Evolutionary conservation across 2,797 vertebrate genomes (phyloP), one percentile per base, ranked within the genome.

Genomic region (Numenius phaeopus): DNA sequence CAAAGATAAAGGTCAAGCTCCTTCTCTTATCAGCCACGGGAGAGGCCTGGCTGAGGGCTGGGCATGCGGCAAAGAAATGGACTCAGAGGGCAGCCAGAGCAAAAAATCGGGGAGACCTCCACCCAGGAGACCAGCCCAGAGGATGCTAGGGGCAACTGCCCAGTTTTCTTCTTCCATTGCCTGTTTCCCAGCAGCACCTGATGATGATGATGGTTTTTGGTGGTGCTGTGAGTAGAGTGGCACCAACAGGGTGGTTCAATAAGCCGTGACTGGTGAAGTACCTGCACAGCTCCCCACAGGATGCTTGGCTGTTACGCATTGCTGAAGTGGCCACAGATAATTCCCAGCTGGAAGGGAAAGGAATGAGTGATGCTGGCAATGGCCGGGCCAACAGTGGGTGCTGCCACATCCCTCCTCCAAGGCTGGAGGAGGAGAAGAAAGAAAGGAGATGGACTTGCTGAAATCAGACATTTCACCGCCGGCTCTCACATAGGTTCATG

Each of bases 1-100:
- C 37, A 32, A 30, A 96, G 95, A 87, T 95, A 97, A 96, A 90
- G 81, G 84, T 84, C 87, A 89, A 39, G 59, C 59, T 76, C 58
- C 8, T 67, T 58, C 65, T 66, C 83, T 96, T 97, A 97, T 97
- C 97, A 85, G 62, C 54, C 52, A 13, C 8, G 14, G 92, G 90
- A 64, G 76, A 90, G 94, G 95, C 80, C 1, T 3, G 42, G 75
- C 79, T 42, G 62, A 1, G 9, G 57, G 66, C 49, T 80, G 67
- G 57, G 76, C 0, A 5, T 11, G 23, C 69, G 78, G 83, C 37
- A 26, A 40, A 85, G 72, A 91, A 91, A 85, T 81, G 77, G 85
- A 66, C 61, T 95, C 93, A 95, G 73, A 46, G 66, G 50, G 42
- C 65, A 75, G 42, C 15, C 3, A 7, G 79, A 83, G 85, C 34